Percentiles rank a stretch among this genome's conserved stretches.
phyloP scores from a whole-genome alignment of 1,140 invertebrate species.

The Periplaneta americana region DNA sequence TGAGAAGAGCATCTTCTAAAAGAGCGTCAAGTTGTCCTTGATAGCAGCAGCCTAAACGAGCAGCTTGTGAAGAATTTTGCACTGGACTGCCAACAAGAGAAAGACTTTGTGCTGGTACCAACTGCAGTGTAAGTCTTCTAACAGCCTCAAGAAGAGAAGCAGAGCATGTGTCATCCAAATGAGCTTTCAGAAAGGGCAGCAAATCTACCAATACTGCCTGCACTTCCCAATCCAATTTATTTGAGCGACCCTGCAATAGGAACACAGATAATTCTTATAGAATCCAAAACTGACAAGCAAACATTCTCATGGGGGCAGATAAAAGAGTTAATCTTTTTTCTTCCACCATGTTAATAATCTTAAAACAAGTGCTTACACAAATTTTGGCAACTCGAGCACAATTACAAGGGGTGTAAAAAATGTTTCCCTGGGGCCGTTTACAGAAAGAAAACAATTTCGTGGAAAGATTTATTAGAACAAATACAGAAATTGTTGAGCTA shows the following conservation, averaged over 20 bases:
- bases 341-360: too few species aligned
- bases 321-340: too few species aligned
- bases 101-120: background rate
- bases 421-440: too few species aligned
- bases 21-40: slow-evolving; percentile 16
- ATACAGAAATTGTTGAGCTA: too few species aligned
- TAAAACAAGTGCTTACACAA: too few species aligned
- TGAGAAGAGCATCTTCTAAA: slow-evolving; percentile 14
- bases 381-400: too few species aligned
- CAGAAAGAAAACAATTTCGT: too few species aligned
- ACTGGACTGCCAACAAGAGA: background rate
- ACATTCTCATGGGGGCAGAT: too few species aligned
- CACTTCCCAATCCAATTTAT: slow-evolving; percentile 7
- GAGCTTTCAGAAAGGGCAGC: slow-evolving; percentile 14
- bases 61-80: background rate
- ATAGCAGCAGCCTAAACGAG: background rate
- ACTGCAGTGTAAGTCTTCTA: slow-evolving; percentile 7
- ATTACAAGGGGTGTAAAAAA: too few species aligned
- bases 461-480: too few species aligned
- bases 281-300: too few species aligned
- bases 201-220: slow-evolving; percentile 14
- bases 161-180: slow-evolving; percentile 16
- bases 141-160: slow-evolving; percentile 12
- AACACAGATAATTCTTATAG: too few species aligned
- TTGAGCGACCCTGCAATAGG: background rate